Base-by-base conservation (phyloP, 2,797 vertebrate species). In the Aeoliscus strigatus region DNA sequence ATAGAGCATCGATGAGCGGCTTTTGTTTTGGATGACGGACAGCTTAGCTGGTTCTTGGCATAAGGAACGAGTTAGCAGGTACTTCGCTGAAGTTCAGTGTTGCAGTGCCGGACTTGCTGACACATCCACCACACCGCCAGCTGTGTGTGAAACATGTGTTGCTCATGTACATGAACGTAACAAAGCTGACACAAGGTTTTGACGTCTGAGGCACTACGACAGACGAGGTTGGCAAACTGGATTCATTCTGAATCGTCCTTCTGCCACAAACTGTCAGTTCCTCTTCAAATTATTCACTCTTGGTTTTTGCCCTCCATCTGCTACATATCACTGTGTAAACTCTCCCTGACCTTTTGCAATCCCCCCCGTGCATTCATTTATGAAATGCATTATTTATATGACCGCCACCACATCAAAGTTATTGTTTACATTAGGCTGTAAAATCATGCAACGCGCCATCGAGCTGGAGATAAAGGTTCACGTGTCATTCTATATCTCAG, bases 341-440 rank as follows among this genome's bases (percentile, higher is more conserved):
- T 83, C 66, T 62, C 47, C 12, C 42, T 75, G 81, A 86, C 82
- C 82, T 79, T 81, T 77, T 0, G 11, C 60, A 55, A 27, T 69
- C 72, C 71, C 66, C 17, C 21, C 15, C 21, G 10, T 15, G 71
- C 69, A 58, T 75, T 77, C 64, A 70, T 57, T 75, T 73, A 74
- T 62, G 41, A 66, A 75, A 85, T 84, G 47, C 70, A 83, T 82
- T 80, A 85, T 86, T 84, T 77, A 86, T 81, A 40, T 50, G 16
- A 9, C 14, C 48, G 6, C 47, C 12, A 35, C 50, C 66, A 60
- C 65, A 76, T 82, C 69, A 60, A 65, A 77, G 65, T 60, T 69
- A 69, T 71, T 79, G 80, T 80, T 81, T 76, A 70, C 73, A 74
- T 82, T 48, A 42, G 48, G 55, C 60, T 50, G 64, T 66, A 50